Percentiles rank a stretch among this genome's conserved stretches.
Conservation (phyloP, 2,888 invertebrate genomes). For the Rhabditophanes sp. region DNA sequence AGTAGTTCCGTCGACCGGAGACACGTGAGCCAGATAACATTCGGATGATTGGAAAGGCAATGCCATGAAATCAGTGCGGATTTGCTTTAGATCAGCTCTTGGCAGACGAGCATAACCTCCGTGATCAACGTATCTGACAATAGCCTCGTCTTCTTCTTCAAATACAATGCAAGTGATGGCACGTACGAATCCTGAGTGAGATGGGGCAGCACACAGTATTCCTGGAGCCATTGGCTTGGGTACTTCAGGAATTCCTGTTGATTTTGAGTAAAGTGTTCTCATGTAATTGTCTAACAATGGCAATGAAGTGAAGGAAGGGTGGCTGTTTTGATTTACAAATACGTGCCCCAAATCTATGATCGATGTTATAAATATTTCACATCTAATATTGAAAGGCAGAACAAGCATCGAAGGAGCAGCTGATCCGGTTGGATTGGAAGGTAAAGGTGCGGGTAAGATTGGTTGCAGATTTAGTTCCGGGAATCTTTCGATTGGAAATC, state of each 20-base stretch:
- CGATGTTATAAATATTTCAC: slow-evolving; percentile 75
- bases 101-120: slow-evolving; percentile 74
- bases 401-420: slow-evolving; percentile 51
- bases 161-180: slow-evolving; percentile 63
- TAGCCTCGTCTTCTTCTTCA: slow-evolving; percentile 52
- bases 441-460: slow-evolving; percentile 35
- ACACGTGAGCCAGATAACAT: slow-evolving; percentile 74
- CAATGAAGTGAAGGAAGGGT: slow-evolving; percentile 74
- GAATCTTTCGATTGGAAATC: slow-evolving; percentile 42
- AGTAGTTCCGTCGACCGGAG: slow-evolving; percentile 56
- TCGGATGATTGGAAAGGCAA: slow-evolving; percentile 94
- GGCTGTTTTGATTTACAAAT: slow-evolving; percentile 84
- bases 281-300: slow-evolving; percentile 63
- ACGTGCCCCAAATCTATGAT: slow-evolving; percentile 71
- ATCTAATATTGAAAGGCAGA: slow-evolving; percentile 74
- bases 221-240: slow-evolving; percentile 65
- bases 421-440: slow-evolving; percentile 8
- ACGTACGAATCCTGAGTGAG: slow-evolving; percentile 72
- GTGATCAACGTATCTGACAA: slow-evolving; percentile 78
- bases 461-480: slow-evolving; percentile 44
- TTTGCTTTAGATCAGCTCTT: slow-evolving; percentile 66
- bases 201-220: slow-evolving; percentile 72
- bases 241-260: slow-evolving; percentile 60
- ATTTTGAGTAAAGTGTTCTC: slow-evolving; percentile 63
- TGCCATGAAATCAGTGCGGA: slow-evolving; percentile 72